A percentile compares a stretch with the other conserved stretches of the same genome.
Evolutionary conservation across 2,888 invertebrate genomes (phyloP).

Genomic region (Netelia fuscicornis): DNA sequence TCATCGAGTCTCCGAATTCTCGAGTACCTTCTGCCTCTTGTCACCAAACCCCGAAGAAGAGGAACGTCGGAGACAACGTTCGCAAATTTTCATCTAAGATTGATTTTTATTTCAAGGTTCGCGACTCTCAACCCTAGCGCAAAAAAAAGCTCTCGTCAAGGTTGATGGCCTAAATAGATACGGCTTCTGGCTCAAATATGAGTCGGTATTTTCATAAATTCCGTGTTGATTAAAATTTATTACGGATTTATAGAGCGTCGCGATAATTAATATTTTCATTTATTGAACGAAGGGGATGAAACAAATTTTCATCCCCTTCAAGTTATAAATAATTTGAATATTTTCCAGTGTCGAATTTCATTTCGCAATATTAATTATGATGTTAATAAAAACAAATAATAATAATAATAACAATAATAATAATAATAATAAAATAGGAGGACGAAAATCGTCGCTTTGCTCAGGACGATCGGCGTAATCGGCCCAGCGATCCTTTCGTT

Average conservation of each 20-base stretch:
- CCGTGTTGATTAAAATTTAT: no score
- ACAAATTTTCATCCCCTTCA: no score
- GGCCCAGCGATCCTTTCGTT: not conserved
- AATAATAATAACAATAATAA: no score
- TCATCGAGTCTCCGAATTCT: slow-evolving; percentile 17
- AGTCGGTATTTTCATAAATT: not conserved
- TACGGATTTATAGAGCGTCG: no score
- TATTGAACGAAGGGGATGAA: no score
- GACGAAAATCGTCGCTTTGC: not conserved
- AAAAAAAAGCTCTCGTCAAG: not conserved
- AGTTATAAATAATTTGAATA: no score
- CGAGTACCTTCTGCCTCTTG: slow-evolving; percentile 15
- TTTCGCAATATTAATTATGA: no score
- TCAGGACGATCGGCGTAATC: not conserved
- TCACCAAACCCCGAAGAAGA: slow-evolving; percentile 11
- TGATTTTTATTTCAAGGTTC: slow-evolving; percentile 51
- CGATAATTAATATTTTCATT: no score
- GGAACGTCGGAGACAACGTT: slow-evolving; percentile 17
- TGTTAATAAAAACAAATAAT: no score
- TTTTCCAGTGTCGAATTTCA: no score
- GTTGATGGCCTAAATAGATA: not conserved
- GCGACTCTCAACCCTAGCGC: not conserved
- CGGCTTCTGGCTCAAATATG: not conserved
- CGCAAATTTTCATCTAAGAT: slow-evolving; percentile 42
- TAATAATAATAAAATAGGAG: no score